Conservation (phyloP, 92 coral and sea anemone genomes). For the Epizoanthus rinbou region DNA sequence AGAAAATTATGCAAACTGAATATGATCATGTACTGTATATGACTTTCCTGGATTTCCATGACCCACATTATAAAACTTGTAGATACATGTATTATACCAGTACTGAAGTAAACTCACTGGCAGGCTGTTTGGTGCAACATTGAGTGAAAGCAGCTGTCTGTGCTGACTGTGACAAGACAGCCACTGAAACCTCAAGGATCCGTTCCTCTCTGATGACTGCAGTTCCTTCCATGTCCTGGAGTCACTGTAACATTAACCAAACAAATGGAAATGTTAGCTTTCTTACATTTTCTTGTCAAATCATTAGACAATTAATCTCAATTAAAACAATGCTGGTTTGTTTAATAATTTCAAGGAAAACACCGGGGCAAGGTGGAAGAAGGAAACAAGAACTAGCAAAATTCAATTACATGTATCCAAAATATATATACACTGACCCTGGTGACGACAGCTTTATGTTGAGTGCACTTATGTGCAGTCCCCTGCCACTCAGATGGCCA, state of each 20-base stretch:
- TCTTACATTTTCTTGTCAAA: background rate
- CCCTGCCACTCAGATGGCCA: slow-evolving; percentile 18
- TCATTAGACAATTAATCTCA: background rate
- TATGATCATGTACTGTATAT: too few relatives aligned
- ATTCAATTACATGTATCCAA: background rate
- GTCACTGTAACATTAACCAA: slow-evolving; percentile 39
- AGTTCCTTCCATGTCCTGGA: slow-evolving; percentile 60
- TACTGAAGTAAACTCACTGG: slow-evolving; percentile 42
- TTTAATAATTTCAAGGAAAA: too few relatives aligned
- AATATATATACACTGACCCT: background rate
- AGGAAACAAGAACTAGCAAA: too few relatives aligned
- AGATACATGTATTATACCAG: background rate
- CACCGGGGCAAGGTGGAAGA: too few relatives aligned
- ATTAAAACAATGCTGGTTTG: too few relatives aligned
- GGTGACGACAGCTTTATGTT: background rate
- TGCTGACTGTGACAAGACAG: slow-evolving; percentile 63
- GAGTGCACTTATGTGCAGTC: background rate
- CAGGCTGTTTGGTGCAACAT: slow-evolving; percentile 57
- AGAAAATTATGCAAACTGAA: too few relatives aligned
- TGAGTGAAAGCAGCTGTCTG: slow-evolving; percentile 61
- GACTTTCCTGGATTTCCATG: too few relatives aligned
- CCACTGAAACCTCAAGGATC: slow-evolving; percentile 74
- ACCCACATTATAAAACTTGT: background rate
- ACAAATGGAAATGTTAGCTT: background rate
- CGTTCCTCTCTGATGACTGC: slow-evolving; percentile 60